phyloP scores from a whole-genome alignment of 2,797 vertebrate species.

The Dallia pectoralis region DNA sequence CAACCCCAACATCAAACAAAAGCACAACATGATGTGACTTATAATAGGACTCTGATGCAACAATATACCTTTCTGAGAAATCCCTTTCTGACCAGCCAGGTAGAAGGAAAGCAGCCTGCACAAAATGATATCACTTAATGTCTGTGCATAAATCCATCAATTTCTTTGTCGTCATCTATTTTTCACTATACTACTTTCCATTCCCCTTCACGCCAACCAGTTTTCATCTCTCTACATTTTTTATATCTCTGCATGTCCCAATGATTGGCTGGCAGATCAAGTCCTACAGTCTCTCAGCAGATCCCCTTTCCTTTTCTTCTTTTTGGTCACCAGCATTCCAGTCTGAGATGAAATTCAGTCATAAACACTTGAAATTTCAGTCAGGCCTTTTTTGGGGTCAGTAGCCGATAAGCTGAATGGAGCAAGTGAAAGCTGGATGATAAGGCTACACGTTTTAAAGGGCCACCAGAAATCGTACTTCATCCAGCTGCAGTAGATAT shows the following conservation, averaged over 20 bases:
- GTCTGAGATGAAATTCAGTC: background rate
- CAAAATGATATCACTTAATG: too few species aligned
- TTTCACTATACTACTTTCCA: background rate
- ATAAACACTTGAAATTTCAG: conserved; percentile 34
- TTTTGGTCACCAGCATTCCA: background rate
- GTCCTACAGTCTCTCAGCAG: background rate
- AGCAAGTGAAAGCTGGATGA: background rate
- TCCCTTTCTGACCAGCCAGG: background rate
- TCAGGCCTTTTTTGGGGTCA: conserved; percentile 23
- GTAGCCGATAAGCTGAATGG: conserved; percentile 30
- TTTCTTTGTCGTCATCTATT: background rate
- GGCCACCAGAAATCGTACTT: too few species aligned
- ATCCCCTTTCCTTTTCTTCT: background rate
- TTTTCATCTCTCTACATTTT: background rate
- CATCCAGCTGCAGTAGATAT: too few species aligned
- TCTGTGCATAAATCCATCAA: too few species aligned
- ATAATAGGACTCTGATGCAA: background rate
- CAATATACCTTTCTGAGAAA: too few species aligned
- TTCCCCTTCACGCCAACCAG: background rate
- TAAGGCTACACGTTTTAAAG: too few species aligned
- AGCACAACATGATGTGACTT: background rate
- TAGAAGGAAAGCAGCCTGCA: background rate
- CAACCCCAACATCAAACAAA: background rate
- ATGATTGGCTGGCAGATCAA: conserved; percentile 2
- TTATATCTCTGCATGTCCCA: conserved; percentile 11